Base-by-base conservation (phyloP, 2,888 invertebrate species). In the Drosophila sordidula region DNA sequence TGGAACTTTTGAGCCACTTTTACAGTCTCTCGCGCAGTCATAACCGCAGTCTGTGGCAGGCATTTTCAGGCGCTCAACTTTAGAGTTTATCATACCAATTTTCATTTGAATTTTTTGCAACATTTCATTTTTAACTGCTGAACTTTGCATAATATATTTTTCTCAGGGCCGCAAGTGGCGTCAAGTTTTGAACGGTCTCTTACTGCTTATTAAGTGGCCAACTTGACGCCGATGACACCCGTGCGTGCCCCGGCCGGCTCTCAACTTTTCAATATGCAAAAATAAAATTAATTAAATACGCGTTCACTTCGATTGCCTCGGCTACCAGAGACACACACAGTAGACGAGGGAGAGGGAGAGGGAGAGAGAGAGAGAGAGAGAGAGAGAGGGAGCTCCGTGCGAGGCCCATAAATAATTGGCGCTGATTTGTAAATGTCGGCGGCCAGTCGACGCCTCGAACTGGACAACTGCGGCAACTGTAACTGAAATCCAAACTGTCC, bases 61-160 rank as follows among this genome's bases (percentile, higher is more conserved):
- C 55, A 44, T 39, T 26, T 41, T 44, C 54, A 55, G 56, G 29
- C 59, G 47, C 12, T 38, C 49, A 65, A 62, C 58, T 74, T 55
- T 64, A 47, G 63, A 61, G 70, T 61, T 71, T 63, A 73, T 77
- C 73, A 65, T 64, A 67, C 51, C 77, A 70, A 76, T 78, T 78
- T 76, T 75, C 66, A 80, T 84, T 77, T 75, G 64, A 71, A 73
- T 81, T 80, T 87, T 78, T 71, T 72, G 71, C 75, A 78, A 87
- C 80, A 86, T 87, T 86, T 89, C 82, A 89, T 87, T 89, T 86
- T 89, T 80, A 78, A 89, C 82, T 80, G 89, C 84, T 80, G 73
- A 89, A 89, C 77, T 88, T 89, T 71, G 75, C 78, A 73, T 70
- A 72, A 77, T 64, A 75, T 74, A 34, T 34, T 29, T 6, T 78